These are phyloP conservation scores for Panthera uncia DNA, from an alignment of 2,113 vertebrate genomes.

Conservation along the genomic window DNA sequence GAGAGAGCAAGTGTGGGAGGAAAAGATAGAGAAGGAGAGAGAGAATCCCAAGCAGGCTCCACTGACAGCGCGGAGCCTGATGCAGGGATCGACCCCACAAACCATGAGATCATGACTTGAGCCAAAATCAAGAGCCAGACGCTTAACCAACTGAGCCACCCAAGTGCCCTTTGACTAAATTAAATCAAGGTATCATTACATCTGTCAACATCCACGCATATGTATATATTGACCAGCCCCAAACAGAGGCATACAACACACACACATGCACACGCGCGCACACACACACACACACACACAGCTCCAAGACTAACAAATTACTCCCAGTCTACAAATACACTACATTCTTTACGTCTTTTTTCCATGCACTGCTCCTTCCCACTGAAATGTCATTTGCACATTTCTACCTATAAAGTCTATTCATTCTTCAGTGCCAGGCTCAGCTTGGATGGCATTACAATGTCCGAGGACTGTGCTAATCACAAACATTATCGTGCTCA, in stretches of 20 bases:
- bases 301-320: not conserved
- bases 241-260: not conserved
- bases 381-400: not conserved
- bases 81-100: too few relatives aligned
- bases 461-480: not conserved
- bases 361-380: not conserved
- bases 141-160: too few relatives aligned
- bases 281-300: not conserved
- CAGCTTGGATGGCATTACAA: not conserved
- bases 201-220: not conserved
- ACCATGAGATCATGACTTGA: too few relatives aligned
- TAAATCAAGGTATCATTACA: not conserved
- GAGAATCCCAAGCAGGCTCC: too few relatives aligned
- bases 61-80: too few relatives aligned
- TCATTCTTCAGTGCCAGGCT: not conserved
- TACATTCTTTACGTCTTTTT: not conserved
- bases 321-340: not conserved
- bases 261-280: not conserved
- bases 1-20: too few relatives aligned
- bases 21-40: too few relatives aligned
- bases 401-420: not conserved
- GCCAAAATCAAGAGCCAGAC: too few relatives aligned
- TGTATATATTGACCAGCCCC: not conserved
- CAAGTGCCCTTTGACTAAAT: not conserved
- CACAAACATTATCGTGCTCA: too few relatives aligned